Percentiles rank a stretch among this genome's conserved stretches.
phyloP scores from a whole-genome alignment of 2,797 vertebrate genomes.

The Apogon hyalosoma region DNA sequence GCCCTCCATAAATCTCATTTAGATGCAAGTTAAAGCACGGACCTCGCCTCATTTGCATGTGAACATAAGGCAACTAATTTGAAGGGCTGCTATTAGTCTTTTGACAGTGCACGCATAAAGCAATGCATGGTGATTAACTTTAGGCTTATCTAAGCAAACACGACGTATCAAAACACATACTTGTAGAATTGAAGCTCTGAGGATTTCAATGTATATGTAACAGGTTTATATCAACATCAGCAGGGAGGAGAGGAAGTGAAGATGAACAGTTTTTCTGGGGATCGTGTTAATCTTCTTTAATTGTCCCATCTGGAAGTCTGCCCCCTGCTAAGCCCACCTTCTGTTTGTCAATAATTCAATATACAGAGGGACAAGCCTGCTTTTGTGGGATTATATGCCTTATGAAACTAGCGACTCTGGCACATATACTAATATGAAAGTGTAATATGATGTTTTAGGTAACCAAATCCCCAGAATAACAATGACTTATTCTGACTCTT shows the following conservation, averaged over 20 bases:
- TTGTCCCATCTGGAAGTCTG: conserved; percentile 63
- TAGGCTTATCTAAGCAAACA: not conserved
- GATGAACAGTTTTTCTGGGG: conserved; percentile 44
- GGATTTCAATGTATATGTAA: conserved; percentile 9
- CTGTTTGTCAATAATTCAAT: conserved; percentile 61
- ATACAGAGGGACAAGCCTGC: conserved; percentile 4
- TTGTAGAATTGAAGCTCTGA: not conserved
- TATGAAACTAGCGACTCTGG: not conserved
- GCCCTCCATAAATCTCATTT: not conserved
- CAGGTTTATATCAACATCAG: conserved; percentile 15
- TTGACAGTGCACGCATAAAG: too few relatives aligned
- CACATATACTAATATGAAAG: conserved; percentile 19
- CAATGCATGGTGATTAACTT: too few relatives aligned
- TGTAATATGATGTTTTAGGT: too few relatives aligned
- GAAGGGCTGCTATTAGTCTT: too few relatives aligned
- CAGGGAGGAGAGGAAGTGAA: conserved; percentile 52
- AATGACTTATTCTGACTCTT: too few relatives aligned
- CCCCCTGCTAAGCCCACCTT: conserved; percentile 46
- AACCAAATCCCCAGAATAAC: too few relatives aligned
- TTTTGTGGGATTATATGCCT: conserved; percentile 25
- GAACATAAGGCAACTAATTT: too few relatives aligned
- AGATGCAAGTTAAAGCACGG: not conserved
- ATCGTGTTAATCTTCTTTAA: conserved; percentile 59
- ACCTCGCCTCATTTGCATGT: not conserved
- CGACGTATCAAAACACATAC: conserved; percentile 4